Conservation (phyloP, 2,888 invertebrate genomes). For the Drosophila ustulata region DNA sequence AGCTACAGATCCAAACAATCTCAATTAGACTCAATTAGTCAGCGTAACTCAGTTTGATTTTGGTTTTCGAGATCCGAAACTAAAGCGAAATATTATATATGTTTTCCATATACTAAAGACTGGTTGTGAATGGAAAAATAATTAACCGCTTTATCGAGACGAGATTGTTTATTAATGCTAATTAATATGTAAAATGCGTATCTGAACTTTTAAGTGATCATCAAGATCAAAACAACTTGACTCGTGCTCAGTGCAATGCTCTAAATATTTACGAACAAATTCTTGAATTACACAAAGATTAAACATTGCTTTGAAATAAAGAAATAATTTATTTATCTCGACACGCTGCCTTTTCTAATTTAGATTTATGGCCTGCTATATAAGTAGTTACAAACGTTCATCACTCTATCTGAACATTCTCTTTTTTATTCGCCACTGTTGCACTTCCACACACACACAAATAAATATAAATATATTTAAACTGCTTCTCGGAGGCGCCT, state of each 20-base stretch:
- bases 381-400: not conserved
- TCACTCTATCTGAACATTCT: not conserved
- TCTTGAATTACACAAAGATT: not conserved
- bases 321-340: not conserved
- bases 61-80: not conserved
- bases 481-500: conserved; percentile 11
- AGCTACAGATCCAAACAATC: conserved; percentile 29
- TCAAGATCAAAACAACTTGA: conserved; percentile 1
- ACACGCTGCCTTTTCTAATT: not conserved
- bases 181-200: conserved; percentile 12
- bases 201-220: conserved; percentile 14
- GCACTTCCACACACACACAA: not conserved
- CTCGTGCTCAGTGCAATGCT: not conserved
- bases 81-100: conserved; percentile 36
- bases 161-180: conserved; percentile 10
- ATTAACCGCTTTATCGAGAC: conserved; percentile 27
- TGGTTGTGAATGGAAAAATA: conserved; percentile 8
- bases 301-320: not conserved
- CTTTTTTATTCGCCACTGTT: not conserved
- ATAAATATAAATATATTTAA: not conserved
- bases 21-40: conserved; percentile 68
- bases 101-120: conserved; percentile 20
- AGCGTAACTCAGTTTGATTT: conserved; percentile 34
- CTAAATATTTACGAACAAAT: not conserved
- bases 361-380: conserved; percentile 14